These are phyloP conservation scores for Ptychoptera albimana DNA, from an alignment of 2,888 invertebrate species.

Conservation along the genomic window DNA sequence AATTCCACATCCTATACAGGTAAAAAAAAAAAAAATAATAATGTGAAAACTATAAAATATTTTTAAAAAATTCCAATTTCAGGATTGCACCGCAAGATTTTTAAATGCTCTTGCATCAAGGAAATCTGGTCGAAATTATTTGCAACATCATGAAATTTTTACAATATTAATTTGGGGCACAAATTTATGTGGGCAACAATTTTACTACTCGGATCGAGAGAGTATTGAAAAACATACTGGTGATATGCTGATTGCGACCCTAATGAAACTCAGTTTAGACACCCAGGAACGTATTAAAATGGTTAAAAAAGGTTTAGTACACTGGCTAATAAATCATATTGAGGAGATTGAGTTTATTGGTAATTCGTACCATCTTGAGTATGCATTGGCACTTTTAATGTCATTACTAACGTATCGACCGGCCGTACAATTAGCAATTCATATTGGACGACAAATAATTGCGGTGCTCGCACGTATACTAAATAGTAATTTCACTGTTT, in stretches of 20 bases:
- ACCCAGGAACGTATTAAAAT: background rate
- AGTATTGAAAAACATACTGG: background rate
- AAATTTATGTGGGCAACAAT: background rate
- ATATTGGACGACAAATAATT: background rate
- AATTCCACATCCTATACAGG: slow-evolving; percentile 1
- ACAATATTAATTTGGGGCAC: slow-evolving; percentile 1
- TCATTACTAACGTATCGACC: background rate
- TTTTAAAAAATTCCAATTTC: background rate
- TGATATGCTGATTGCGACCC: background rate
- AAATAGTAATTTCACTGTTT: background rate
- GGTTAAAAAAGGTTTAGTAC: slow-evolving; percentile 4
- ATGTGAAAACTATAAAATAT: background rate
- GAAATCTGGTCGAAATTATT: slow-evolving; percentile 1
- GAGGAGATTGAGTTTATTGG: background rate
- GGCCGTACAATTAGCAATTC: background rate
- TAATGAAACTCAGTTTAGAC: slow-evolving; percentile 3
- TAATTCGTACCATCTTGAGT: slow-evolving; percentile 4
- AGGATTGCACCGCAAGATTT: slow-evolving; percentile 4
- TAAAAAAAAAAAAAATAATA: background rate
- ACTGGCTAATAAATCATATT: slow-evolving; percentile 4
- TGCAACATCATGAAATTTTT: background rate
- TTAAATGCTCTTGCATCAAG: slow-evolving; percentile 3
- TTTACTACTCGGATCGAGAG: background rate
- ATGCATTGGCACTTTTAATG: slow-evolving; percentile 3
- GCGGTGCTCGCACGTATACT: background rate